Evolutionary conservation across 2,113 vertebrate species (phyloP), one percentile per base, ranked within the genome.

Genomic region (Sakesphorus luctuosus): DNA sequence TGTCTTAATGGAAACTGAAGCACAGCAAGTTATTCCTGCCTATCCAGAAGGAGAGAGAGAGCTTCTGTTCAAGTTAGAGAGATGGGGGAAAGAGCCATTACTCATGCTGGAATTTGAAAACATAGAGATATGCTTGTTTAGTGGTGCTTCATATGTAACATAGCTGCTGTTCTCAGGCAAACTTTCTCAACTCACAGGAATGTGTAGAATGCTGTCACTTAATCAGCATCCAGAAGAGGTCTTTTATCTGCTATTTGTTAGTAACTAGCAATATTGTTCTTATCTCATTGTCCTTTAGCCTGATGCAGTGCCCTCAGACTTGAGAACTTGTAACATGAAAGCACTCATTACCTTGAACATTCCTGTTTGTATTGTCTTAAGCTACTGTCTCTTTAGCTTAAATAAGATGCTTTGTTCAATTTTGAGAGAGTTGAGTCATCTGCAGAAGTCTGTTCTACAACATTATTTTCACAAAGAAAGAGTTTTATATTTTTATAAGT

Each of bases 121-220:
- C 96, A 94, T 36, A 97, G 96, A 97, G 97, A 97, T 96, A 97
- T 50, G 88, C 97, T 97, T 98, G 94, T 97, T 98, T 92, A 96
- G 90, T 67, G 66, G 78, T 63, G 74, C 94, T 97, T 96, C 96
- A 62, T 94, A 63, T 95, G 96, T 91, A 97, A 89, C 94, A 84
- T 92, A 96, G 96, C 97, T 78, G 94, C 97, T 83, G 88, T 96
- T 97, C 96, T 97, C 72, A 73, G 96, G 91, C 96, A 93, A 97
- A 97, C 95, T 98, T 97, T 98, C 98, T 98, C 98, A 99, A 98
- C 98, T 98, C 97, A 91, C 98, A 98, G 98, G 99, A 99, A 99
- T 99, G 98, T 98, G 94, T 96, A 99, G 98, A 99, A 99, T 99
- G 98, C 98, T 98, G 98, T 98, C 98, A 98, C 98, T 99, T 99